Evolutionary conservation across 2,113 vertebrate species (phyloP).

Genomic region (Bubalus kerabau): DNA sequence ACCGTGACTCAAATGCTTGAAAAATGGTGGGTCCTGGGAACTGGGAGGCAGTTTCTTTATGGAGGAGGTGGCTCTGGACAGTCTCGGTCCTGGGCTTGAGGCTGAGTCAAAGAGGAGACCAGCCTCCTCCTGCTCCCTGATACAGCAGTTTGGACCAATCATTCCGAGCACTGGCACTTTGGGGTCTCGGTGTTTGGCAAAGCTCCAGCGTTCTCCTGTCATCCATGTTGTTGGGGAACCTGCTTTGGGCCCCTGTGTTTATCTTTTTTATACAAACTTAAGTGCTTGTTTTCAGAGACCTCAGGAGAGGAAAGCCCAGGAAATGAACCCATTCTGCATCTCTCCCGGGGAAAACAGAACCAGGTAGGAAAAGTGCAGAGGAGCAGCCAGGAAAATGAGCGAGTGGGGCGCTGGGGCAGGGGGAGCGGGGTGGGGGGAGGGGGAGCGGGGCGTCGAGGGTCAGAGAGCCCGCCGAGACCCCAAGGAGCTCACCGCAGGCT

Average conservation of each 20-base stretch:
- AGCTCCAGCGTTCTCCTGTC: not conserved
- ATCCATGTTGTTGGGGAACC: not conserved
- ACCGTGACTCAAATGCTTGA: fast-evolving
- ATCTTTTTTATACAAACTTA: not conserved
- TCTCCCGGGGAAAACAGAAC: not conserved
- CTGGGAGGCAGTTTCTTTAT: not conserved
- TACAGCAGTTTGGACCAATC: no score
- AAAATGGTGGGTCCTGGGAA: no score
- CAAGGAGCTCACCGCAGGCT: not conserved
- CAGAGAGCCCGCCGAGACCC: not conserved
- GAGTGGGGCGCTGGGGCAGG: not conserved
- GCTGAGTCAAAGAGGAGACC: not conserved
- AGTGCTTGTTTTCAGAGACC: not conserved
- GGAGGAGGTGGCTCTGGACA: no score
- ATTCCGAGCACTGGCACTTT: fast-evolving
- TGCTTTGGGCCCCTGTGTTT: not conserved
- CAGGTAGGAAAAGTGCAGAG: not conserved
- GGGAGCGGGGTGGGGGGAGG: fast-evolving
- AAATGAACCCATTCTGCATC: not conserved
- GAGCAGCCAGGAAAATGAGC: not conserved
- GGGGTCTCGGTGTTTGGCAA: not conserved
- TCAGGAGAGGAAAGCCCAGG: not conserved
- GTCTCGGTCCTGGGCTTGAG: not conserved
- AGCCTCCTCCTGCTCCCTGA: not conserved
- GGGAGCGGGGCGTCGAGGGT: not conserved